Conservation (phyloP, 2,888 invertebrate genomes). For the Mycalesis mineus region DNA sequence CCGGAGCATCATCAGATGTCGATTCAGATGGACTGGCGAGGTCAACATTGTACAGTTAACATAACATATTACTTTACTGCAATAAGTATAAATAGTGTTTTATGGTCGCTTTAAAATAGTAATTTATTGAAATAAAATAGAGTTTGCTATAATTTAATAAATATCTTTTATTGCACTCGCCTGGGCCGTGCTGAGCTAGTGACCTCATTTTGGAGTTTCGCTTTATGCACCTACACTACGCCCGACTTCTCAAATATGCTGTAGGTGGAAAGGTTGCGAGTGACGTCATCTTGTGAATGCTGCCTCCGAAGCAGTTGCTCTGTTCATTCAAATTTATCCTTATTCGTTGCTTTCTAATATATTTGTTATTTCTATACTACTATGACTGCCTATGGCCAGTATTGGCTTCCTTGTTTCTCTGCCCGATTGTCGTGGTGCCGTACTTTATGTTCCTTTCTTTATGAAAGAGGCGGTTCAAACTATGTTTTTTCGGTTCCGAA, state of each 20-base stretch:
- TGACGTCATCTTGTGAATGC: conserved; percentile 47
- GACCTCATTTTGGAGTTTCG: conserved; percentile 52
- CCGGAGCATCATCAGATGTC: too few species aligned
- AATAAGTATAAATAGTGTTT: too few species aligned
- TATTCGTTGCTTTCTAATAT: neutral
- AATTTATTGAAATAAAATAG: neutral
- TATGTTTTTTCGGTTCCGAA: too few species aligned
- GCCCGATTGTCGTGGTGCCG: too few species aligned
- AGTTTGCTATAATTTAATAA: neutral
- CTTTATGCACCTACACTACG: conserved; percentile 45
- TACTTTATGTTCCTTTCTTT: too few species aligned
- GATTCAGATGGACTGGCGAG: too few species aligned
- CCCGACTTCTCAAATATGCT: conserved; percentile 30
- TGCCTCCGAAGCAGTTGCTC: conserved; percentile 8
- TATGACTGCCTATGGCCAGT: too few species aligned
- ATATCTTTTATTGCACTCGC: conserved; percentile 19
- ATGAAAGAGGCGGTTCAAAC: too few species aligned
- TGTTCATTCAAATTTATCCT: neutral
- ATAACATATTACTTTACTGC: too few species aligned
- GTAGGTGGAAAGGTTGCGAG: conserved; percentile 64
- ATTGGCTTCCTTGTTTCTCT: too few species aligned
- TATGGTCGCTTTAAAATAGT: neutral
- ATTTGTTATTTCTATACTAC: too few species aligned
- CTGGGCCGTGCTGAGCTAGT: conserved; percentile 38
- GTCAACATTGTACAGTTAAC: too few species aligned